Evolutionary conservation across 2,888 invertebrate genomes (phyloP).

Genomic region (Dasypolia templi): DNA sequence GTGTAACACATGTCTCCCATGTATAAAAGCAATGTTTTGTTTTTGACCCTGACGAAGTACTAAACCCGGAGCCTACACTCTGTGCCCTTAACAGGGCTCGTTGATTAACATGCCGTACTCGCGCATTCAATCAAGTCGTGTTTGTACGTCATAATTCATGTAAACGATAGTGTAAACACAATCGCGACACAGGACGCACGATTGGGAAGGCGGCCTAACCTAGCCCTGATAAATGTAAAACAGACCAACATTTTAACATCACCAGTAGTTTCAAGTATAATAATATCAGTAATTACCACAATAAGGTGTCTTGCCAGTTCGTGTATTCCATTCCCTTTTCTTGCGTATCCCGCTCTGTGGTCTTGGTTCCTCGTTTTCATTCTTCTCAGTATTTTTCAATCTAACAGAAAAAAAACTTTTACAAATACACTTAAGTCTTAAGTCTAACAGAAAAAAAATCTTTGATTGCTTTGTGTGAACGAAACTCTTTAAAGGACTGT

Average conservation of each 20-base stretch:
- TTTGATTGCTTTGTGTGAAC: neutral
- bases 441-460: neutral
- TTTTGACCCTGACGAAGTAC: neutral
- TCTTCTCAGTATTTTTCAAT: slow-evolving; percentile 73
- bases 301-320: slow-evolving; percentile 74
- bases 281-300: slow-evolving; percentile 70
- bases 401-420: slow-evolving; percentile 63
- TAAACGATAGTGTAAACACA: too few relatives aligned
- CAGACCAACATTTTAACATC: neutral
- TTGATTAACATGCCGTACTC: too few relatives aligned
- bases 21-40: neutral
- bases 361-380: slow-evolving; percentile 76
- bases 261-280: neutral
- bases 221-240: neutral
- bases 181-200: neutral
- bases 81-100: too few relatives aligned
- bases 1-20: neutral
- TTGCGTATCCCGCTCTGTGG: slow-evolving; percentile 73
- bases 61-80: neutral
- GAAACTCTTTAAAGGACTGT: neutral
- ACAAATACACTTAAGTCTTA: slow-evolving; percentile 2
- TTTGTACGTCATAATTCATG: too few relatives aligned
- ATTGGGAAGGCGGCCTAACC: neutral
- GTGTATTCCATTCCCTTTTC: slow-evolving; percentile 77
- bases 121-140: too few relatives aligned